phyloP scores from a whole-genome alignment of 1,140 invertebrate species.

The Pogonomyrmex californicus region DNA sequence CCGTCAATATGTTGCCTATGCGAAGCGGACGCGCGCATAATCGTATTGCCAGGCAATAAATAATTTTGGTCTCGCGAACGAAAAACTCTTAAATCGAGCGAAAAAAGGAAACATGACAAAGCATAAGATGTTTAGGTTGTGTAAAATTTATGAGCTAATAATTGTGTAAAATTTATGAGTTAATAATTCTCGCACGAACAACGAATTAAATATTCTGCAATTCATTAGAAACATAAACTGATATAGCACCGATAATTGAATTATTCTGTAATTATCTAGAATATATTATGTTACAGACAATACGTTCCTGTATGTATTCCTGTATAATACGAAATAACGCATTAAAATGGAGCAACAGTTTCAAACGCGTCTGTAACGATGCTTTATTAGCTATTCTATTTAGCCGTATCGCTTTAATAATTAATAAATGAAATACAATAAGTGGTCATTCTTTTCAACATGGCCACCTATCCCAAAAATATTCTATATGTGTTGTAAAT shows the following conservation, averaged over 20 bases:
- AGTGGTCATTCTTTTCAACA: neutral
- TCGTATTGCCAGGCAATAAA: neutral
- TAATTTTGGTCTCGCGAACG: slow-evolving; percentile 16
- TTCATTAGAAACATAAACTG: slow-evolving; percentile 25
- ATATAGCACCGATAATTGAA: slow-evolving; percentile 33
- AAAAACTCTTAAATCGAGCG: neutral
- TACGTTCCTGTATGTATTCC: neutral
- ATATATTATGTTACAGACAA: slow-evolving; percentile 28
- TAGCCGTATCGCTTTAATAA: slow-evolving; percentile 33
- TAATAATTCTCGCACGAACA: neutral
- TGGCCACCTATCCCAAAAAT: neutral
- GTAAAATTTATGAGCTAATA: slow-evolving; percentile 9
- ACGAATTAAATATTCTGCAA: slow-evolving; percentile 29
- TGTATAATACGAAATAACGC: slow-evolving; percentile 9
- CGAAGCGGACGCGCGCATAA: neutral
- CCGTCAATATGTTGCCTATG: slow-evolving; percentile 16
- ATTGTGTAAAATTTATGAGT: slow-evolving; percentile 17
- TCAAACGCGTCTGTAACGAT: slow-evolving; percentile 11
- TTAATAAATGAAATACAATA: slow-evolving; percentile 16
- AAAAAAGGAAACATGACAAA: neutral
- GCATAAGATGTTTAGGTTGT: neutral
- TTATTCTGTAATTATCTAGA: slow-evolving; percentile 41
- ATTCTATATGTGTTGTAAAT: neutral
- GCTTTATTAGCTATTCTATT: slow-evolving; percentile 20
- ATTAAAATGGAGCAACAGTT: slow-evolving; percentile 33